Conservation (phyloP, 2,888 invertebrate genomes). For the Ectemnius cavifrons region DNA sequence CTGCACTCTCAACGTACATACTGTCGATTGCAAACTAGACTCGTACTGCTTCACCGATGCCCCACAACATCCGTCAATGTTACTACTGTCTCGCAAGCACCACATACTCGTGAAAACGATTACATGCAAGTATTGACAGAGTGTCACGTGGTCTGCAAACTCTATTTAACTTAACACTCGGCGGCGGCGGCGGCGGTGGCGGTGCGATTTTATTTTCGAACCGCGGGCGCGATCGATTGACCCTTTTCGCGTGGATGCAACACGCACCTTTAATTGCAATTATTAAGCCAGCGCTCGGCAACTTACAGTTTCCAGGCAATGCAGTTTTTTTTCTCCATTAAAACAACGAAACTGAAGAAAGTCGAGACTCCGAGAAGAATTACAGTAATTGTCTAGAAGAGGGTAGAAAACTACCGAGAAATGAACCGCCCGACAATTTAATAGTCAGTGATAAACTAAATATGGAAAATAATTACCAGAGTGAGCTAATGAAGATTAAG, state of each 20-base stretch:
- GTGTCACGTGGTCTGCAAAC: neutral
- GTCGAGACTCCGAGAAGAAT: too few relatives aligned
- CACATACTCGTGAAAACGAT: too few relatives aligned
- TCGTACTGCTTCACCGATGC: too few relatives aligned
- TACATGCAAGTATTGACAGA: neutral
- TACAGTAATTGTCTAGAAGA: neutral
- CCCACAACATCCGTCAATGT: too few relatives aligned
- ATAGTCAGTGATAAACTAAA: too few relatives aligned
- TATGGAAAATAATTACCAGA: too few relatives aligned
- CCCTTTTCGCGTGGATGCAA: neutral
- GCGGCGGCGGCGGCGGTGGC: neutral
- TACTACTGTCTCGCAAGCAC: too few relatives aligned
- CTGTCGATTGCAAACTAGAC: too few relatives aligned
- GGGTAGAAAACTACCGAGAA: neutral
- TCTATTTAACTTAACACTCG: neutral
- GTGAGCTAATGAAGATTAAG: neutral
- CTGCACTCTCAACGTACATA: too few relatives aligned
- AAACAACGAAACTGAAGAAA: too few relatives aligned
- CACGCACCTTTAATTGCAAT: neutral
- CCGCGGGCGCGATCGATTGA: neutral
- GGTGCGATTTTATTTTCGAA: neutral
- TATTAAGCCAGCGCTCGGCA: neutral
- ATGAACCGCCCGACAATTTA: neutral
- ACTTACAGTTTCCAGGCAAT: too few relatives aligned
- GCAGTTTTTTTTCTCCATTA: too few relatives aligned